Evolutionary conservation across 2,113 vertebrate species (phyloP).

Genomic region (Chauna torquata): DNA sequence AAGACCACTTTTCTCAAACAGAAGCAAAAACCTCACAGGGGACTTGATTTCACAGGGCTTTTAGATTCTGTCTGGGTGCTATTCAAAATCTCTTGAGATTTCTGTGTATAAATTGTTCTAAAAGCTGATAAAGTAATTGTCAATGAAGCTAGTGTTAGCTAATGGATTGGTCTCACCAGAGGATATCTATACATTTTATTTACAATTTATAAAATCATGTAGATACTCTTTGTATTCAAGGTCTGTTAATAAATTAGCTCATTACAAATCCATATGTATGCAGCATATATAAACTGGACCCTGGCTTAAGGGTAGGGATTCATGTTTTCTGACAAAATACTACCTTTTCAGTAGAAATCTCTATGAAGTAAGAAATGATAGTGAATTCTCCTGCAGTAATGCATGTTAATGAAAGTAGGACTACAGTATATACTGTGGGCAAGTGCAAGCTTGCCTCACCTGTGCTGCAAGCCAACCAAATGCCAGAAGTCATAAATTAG

Average conservation of each 20-base stretch:
- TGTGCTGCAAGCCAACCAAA: neutral
- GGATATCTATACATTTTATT: neutral
- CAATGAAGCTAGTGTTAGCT: neutral
- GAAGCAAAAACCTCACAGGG: neutral
- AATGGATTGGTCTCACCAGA: neutral
- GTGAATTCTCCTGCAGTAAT: neutral
- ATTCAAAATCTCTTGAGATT: neutral
- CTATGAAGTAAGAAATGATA: neutral
- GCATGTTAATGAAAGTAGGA: neutral
- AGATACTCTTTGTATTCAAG: neutral
- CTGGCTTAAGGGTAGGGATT: neutral
- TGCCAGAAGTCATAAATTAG: conserved; percentile 2
- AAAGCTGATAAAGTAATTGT: neutral
- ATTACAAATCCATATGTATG: neutral
- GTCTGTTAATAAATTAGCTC: neutral
- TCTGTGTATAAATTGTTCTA: neutral
- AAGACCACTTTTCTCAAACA: neutral
- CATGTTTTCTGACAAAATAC: neutral
- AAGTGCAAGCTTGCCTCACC: neutral
- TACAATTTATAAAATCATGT: neutral
- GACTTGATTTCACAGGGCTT: neutral
- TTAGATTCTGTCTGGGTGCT: neutral
- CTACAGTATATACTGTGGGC: neutral
- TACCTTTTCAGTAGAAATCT: neutral
- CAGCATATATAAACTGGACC: neutral